Base-by-base conservation (phyloP, 2,797 vertebrate species). In the Sebastes minor region DNA sequence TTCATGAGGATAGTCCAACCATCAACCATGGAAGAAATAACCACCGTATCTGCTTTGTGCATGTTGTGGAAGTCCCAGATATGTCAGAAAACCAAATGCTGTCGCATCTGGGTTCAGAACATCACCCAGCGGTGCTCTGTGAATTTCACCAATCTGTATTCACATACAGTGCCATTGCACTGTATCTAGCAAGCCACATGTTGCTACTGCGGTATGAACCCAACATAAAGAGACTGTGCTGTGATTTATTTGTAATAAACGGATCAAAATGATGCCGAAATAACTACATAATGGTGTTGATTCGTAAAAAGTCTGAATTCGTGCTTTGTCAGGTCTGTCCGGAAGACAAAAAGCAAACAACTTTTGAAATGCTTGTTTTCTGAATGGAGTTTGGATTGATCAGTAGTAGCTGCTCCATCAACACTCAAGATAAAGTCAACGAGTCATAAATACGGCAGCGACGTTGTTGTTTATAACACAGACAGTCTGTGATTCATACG, bases 61-160 rank as follows among this genome's bases (percentile, higher is more conserved):
- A 30, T 27, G 56, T 27, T 28, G 0, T 55, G 22, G 53, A 55
- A 55, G 5, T 23, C 53, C 10, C 14, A 59, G 14, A 59, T 59
- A 59, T 59, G 25, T 59, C 1, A 0, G n/a, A 55, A 22, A 55
- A 55, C 53, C 22, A 23, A 55, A 55, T 12, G 53, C 22, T 23
- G 22, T 55, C 0, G 9, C 1, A 0, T 23, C 27, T 46, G 42
- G 0, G 42, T 46, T 42, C 38, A 42, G 13, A 14, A 46, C 42
- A 0, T 46, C 42, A 46, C 42, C 27, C 8, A 49, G 42, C 7
- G 7, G 42, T 49, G 0, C 42, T 49, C 42, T 49, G 42, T 49
- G 42, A 49, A 49, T 20, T 49, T 49, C 42, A 49, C 42, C 16
- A 0, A 23, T 0, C 6, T 33, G 20, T 32, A 22, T 62, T 62